Evolutionary conservation across 2,888 invertebrate species (phyloP).

Genomic region (Tinea semifulvella): DNA sequence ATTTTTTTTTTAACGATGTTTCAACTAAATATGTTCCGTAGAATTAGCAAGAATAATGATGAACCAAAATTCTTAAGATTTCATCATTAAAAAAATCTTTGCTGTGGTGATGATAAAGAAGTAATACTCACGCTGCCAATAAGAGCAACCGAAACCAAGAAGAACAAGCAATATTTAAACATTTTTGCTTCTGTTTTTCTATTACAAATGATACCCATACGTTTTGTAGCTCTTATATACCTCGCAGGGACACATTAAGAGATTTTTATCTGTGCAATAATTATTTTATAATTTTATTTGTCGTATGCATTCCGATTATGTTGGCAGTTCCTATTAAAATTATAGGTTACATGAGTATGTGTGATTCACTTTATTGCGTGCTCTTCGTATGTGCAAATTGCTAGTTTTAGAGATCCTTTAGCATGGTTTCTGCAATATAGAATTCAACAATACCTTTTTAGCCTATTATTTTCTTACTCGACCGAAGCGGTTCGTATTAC

Average conservation of each 20-base stretch:
- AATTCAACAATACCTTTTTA: too few species aligned
- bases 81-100: too few species aligned
- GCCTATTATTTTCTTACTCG: too few species aligned
- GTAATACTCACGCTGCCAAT: neutral
- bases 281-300: constrained; percentile 1
- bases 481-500: too few species aligned
- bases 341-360: neutral
- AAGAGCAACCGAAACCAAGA: neutral
- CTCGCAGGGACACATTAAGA: neutral
- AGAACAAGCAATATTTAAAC: constrained; percentile 5
- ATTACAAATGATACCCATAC: neutral
- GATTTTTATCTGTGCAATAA: neutral
- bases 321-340: constrained; percentile 1
- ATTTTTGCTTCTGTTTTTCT: neutral
- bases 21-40: too few species aligned
- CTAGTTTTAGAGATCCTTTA: neutral
- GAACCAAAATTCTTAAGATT: too few species aligned
- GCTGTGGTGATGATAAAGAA: too few species aligned
- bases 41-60: too few species aligned
- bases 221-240: neutral
- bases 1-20: too few species aligned
- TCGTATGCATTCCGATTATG: neutral
- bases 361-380: constrained; percentile 5
- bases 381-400: neutral
- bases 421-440: too few species aligned